phyloP scores from a whole-genome alignment of 2,888 invertebrate genomes.

The Norana najaformis region DNA sequence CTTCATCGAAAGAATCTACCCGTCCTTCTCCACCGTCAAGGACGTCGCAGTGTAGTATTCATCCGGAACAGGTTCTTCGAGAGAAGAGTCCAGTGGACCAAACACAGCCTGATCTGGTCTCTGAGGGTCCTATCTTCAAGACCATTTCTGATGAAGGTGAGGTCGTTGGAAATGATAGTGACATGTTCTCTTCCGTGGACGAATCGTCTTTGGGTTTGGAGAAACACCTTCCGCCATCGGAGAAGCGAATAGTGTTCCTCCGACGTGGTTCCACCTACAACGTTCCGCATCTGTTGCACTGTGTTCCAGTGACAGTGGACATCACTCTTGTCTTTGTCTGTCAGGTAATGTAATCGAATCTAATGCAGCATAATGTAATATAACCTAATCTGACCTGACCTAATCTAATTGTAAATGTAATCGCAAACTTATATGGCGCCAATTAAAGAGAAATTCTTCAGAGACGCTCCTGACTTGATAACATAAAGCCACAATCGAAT shows the following conservation, averaged over 20 bases:
- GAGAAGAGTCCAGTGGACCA: not conserved
- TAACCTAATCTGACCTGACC: not conserved
- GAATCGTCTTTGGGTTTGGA: not conserved
- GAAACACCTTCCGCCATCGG: not conserved
- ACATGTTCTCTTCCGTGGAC: not conserved
- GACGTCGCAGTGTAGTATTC: not conserved
- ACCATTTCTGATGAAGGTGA: not conserved
- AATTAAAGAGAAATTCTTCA: too few relatives aligned
- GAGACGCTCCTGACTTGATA: too few relatives aligned
- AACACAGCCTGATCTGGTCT: not conserved
- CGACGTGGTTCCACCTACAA: not conserved
- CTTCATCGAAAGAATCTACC: not conserved
- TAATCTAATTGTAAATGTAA: too few relatives aligned
- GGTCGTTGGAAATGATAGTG: not conserved
- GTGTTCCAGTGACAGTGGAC: not conserved
- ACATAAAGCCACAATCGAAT: too few relatives aligned
- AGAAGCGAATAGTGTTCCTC: slow-evolving; percentile 8
- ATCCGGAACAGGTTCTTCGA: not conserved
- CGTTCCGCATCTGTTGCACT: not conserved
- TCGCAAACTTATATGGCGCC: too few relatives aligned
- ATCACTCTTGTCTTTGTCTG: not conserved
- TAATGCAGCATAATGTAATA: not conserved
- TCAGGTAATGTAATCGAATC: not conserved
- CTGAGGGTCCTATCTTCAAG: not conserved
- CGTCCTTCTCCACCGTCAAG: not conserved